Evolutionary conservation across 2,888 invertebrate genomes (phyloP), one percentile per base, ranked within the genome.

Genomic region (Tetragonisca angustula): DNA sequence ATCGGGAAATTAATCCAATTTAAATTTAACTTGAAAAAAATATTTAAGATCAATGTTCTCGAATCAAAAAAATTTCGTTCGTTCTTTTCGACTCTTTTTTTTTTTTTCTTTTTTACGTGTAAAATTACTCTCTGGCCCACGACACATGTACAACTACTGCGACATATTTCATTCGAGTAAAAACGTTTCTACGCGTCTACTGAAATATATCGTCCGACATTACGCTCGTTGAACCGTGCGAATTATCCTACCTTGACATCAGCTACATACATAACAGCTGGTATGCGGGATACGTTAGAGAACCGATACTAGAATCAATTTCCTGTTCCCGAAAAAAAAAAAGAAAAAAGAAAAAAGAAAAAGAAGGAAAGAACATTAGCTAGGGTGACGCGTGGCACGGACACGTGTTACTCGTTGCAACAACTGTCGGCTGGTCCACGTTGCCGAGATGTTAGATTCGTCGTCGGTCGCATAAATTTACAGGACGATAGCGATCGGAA

Each of bases 291-390:
- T n/a, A 32, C 56, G 54, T 62, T 65, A 52, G 43, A 24, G 43
- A 24, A 69, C 70, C 78, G 79, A 86, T 77, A 67, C 72, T 68
- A 72, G 72, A 87, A 88, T 88, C 87, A 88, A 88, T 88, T 88
- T 88, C 87, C 88, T 73, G 82, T 79, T 56, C 49, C 56, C 43
- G 43, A 43, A 11, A 43, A 43, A 36, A 9, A 36, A 32, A 36
- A 36, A 32, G 32, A 36, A 6, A 9, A 1, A 9, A 43, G 6
- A 36, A 36, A 36, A 36, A 5, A 36, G 6, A 6, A 9, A 43
- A 43, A 43, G 9, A 1, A 9, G 54, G 36, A 36, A 73, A 49
- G 32, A 50, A 68, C 64, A 64, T 72, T 43, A 62, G 52, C 65
- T 56, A 17, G 70, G 76, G 72, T 76, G 76, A 78, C 83, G 52